Evolutionary conservation across 1,140 invertebrate genomes (phyloP).

Genomic region (Trichogramma pretiosum): DNA sequence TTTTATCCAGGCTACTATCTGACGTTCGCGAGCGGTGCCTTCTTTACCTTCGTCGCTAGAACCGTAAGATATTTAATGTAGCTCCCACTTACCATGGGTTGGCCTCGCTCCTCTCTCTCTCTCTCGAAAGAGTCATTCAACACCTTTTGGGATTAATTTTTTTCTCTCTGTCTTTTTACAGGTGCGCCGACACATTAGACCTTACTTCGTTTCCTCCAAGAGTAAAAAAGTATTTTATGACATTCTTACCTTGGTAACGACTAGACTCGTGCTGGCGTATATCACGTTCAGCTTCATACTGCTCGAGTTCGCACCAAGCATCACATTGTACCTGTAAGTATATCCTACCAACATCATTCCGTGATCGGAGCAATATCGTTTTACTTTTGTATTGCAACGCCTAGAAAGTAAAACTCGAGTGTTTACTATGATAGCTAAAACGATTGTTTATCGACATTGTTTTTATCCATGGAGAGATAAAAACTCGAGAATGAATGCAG

Average conservation of each 20-base stretch:
- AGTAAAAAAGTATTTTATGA: constrained; percentile 66
- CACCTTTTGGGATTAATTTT: no score
- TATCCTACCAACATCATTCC: no score
- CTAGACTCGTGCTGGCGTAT: constrained; percentile 77
- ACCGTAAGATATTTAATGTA: constrained; percentile 55
- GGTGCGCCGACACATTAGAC: constrained; percentile 65
- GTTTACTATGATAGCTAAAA: no score
- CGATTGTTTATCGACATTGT: no score
- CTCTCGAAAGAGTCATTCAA: no score
- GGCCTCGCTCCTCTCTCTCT: no score
- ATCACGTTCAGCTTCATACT: constrained; percentile 81
- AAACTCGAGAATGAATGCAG: no score
- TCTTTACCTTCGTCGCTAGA: constrained; percentile 79
- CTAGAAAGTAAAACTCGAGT: no score
- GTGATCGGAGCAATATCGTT: no score
- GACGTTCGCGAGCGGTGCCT: constrained; percentile 79
- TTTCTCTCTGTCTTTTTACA: constrained; percentile 29
- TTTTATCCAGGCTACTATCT: constrained; percentile 97
- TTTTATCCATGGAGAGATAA: no score
- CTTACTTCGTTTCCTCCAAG: constrained; percentile 61
- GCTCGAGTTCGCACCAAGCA: constrained; percentile 66
- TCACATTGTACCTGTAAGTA: constrained; percentile 60
- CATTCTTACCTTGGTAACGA: constrained; percentile 63
- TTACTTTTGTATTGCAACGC: no score
- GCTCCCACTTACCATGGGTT: no score